Evolutionary conservation across 2,113 vertebrate species (phyloP).

Genomic region (Phoxinus phoxinus): DNA sequence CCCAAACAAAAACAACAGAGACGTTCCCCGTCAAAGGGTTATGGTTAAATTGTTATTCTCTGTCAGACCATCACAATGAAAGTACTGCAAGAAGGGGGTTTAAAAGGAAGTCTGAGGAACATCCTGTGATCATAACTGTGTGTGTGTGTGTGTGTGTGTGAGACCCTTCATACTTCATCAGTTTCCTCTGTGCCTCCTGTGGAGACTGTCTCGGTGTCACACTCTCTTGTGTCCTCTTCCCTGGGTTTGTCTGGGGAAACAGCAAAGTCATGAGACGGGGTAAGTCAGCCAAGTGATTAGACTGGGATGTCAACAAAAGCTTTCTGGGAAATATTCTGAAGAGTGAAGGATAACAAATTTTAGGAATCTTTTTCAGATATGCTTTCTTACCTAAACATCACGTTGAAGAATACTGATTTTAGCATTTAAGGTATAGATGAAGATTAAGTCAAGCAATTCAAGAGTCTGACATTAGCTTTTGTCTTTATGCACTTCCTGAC

Average conservation of each 20-base stretch:
- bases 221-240: slow-evolving; percentile 82
- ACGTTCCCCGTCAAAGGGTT: neutral
- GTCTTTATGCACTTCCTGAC: too few species aligned
- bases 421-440: too few species aligned
- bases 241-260: slow-evolving; percentile 70
- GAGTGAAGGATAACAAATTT: too few species aligned
- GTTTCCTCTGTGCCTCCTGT: slow-evolving; percentile 68
- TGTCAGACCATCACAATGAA: slow-evolving; percentile 31
- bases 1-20: slow-evolving; percentile 11
- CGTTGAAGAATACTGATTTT: too few species aligned
- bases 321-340: neutral
- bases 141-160: slow-evolving; percentile 43
- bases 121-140: slow-evolving; percentile 66
- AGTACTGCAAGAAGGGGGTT: slow-evolving; percentile 21
- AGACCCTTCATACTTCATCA: slow-evolving; percentile 74
- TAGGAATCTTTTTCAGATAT: too few species aligned
- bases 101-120: slow-evolving; percentile 72
- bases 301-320: neutral
- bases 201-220: slow-evolving; percentile 74
- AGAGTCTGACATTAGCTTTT: too few species aligned
- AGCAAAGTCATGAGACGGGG: neutral
- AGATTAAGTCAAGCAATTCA: too few species aligned
- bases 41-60: slow-evolving; percentile 6
- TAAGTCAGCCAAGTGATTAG: neutral
- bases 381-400: too few species aligned